Percentiles rank a stretch among this genome's conserved stretches.
Evolutionary conservation across 2,113 vertebrate species (phyloP).

Genomic region (Prietella phreatophila): DNA sequence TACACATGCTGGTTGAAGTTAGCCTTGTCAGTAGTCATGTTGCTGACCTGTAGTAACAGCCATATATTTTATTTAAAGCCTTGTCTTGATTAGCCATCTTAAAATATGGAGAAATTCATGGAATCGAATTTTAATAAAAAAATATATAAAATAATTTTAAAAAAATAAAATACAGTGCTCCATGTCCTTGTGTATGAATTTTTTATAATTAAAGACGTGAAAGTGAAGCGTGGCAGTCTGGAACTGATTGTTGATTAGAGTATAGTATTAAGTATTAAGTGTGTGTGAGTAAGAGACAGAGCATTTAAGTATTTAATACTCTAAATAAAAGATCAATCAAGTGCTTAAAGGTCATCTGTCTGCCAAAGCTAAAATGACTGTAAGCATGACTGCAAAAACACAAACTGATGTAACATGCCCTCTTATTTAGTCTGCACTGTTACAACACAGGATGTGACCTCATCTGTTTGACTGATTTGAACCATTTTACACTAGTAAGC

Average conservation of each 20-base stretch:
- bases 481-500: slow-evolving; percentile 21
- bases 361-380: not conserved
- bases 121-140: not conserved
- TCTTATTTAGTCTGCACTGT: not conserved
- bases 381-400: slow-evolving; percentile 4
- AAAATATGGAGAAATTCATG: slow-evolving; percentile 16
- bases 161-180: not conserved
- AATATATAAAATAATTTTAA: no score
- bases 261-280: not conserved
- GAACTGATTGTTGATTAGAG: not conserved
- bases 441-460: not conserved
- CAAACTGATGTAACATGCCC: not conserved
- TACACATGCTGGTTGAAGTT: not conserved
- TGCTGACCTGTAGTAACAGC: not conserved
- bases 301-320: not conserved
- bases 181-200: not conserved
- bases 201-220: not conserved
- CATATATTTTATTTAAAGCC: not conserved
- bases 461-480: not conserved
- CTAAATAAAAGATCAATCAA: not conserved
- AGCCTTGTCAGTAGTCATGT: not conserved
- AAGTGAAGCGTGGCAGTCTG: not conserved
- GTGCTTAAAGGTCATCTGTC: not conserved
- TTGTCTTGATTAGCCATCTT: not conserved
- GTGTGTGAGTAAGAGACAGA: not conserved